Percentiles rank a stretch among this genome's conserved stretches.
phyloP scores from a whole-genome alignment of 2,888 invertebrate genomes.

The Cyclophora punctaria region DNA sequence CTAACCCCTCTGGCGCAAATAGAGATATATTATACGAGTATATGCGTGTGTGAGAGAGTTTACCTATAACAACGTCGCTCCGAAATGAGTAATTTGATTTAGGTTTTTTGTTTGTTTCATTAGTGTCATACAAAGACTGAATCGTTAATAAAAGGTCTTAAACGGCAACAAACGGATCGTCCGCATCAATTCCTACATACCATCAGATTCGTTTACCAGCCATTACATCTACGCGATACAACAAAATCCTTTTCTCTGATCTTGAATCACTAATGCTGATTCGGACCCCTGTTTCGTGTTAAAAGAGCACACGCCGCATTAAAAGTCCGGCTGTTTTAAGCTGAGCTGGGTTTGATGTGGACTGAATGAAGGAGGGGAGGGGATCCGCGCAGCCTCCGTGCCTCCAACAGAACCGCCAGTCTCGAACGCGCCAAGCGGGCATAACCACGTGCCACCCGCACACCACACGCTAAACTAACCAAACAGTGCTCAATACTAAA shows the following conservation, averaged over 20 bases:
- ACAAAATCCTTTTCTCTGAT: slow-evolving; percentile 37
- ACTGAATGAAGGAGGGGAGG: slow-evolving; percentile 63
- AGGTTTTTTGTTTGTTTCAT: no score
- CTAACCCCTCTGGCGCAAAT: no score
- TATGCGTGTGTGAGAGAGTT: no score
- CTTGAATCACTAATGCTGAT: slow-evolving; percentile 40
- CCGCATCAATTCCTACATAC: slow-evolving; percentile 10
- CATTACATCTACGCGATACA: slow-evolving; percentile 20
- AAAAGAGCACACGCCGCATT: slow-evolving; percentile 66
- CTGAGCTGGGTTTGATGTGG: slow-evolving; percentile 52
- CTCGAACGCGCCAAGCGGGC: slow-evolving; percentile 58
- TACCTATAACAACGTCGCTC: no score
- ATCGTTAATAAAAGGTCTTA: no score
- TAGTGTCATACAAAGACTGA: no score
- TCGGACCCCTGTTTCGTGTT: slow-evolving; percentile 42
- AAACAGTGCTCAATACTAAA: slow-evolving; percentile 49
- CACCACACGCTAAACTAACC: slow-evolving; percentile 35
- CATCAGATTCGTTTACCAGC: slow-evolving; percentile 8
- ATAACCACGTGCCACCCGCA: slow-evolving; percentile 45
- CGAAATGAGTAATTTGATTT: no score
- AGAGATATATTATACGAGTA: no score
- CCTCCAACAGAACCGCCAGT: slow-evolving; percentile 50
- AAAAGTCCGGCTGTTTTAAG: slow-evolving; percentile 63
- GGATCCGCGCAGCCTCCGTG: slow-evolving; percentile 66
- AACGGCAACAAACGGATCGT: slow-evolving; percentile 1